Conservation (phyloP, 2,113 vertebrate genomes). For the Pampusana beccarii region DNA sequence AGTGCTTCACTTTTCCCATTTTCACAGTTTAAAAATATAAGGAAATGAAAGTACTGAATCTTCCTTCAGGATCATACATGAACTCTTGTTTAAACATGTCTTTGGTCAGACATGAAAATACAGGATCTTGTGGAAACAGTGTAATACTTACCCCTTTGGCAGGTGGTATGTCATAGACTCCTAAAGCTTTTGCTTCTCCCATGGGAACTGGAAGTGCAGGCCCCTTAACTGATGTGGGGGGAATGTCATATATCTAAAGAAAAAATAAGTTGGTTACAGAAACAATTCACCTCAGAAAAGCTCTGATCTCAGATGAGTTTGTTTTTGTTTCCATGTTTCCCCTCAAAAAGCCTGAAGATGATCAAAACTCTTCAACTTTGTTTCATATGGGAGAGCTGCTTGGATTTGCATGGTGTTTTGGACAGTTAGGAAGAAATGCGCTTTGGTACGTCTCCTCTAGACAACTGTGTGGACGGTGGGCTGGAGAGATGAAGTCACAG, state of each 20-base stretch:
- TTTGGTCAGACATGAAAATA: background rate
- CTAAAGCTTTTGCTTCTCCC: constrained; percentile 77
- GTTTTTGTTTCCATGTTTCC: background rate
- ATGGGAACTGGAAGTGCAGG: constrained; percentile 61
- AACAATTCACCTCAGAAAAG: background rate
- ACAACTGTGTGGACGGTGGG: background rate
- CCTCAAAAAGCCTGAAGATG: background rate
- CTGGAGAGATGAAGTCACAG: background rate
- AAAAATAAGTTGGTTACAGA: constrained; percentile 19
- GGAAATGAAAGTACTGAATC: background rate
- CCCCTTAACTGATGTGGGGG: constrained; percentile 79
- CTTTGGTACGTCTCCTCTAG: background rate
- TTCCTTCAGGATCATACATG: background rate
- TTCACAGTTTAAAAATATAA: background rate
- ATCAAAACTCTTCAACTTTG: background rate
- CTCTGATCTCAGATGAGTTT: background rate
- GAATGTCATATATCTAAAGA: constrained; percentile 92
- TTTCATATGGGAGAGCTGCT: background rate
- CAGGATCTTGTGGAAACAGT: background rate
- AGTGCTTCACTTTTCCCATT: background rate
- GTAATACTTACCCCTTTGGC: constrained; percentile 78
- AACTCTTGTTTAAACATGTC: background rate
- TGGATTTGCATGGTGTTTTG: background rate
- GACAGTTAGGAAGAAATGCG: background rate
- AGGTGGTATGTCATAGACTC: constrained; percentile 89